These are phyloP conservation scores for Kryptopterus vitreolus DNA, from an alignment of 2,797 vertebrate species.

Conservation along the genomic window DNA sequence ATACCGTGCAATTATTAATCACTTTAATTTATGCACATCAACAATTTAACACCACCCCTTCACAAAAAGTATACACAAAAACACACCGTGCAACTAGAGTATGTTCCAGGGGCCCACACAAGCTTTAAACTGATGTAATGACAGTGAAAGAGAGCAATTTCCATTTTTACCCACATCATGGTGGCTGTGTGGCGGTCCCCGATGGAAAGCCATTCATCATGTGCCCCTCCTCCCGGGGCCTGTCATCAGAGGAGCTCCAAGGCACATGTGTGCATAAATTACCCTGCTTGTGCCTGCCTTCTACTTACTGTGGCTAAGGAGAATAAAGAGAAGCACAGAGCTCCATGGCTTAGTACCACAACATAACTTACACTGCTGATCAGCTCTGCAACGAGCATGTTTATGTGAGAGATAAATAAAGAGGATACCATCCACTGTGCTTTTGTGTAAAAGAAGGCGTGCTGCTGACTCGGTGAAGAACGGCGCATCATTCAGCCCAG, in stretches of 20 bases:
- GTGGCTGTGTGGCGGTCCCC: constrained; percentile 78
- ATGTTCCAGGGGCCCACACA: constrained; percentile 71
- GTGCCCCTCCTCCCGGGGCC: constrained; percentile 75
- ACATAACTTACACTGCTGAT: constrained; percentile 53
- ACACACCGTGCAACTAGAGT: constrained; percentile 45
- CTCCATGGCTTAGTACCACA: constrained; percentile 56
- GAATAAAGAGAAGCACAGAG: constrained; percentile 67
- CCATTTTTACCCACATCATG: constrained; percentile 82
- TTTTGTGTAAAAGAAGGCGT: constrained; percentile 28
- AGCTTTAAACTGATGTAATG: constrained; percentile 82
- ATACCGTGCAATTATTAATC: constrained; percentile 1
- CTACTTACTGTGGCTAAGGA: constrained; percentile 64
- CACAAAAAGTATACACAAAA: constrained; percentile 28
- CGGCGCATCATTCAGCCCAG: constrained; percentile 13
- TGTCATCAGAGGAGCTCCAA: constrained; percentile 79
- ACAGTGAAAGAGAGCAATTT: constrained; percentile 82
- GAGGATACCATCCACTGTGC: constrained; percentile 40
- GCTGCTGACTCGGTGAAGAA: constrained; percentile 23
- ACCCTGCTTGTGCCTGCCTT: constrained; percentile 59
- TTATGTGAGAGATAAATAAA: constrained; percentile 51
- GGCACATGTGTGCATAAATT: constrained; percentile 82
- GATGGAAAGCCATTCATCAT: constrained; percentile 83
- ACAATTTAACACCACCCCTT: constrained; percentile 42
- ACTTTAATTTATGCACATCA: constrained; percentile 34
- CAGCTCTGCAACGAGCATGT: constrained; percentile 46